Conservation (phyloP, 2,888 invertebrate genomes). For the Eremobia ochroleuca region DNA sequence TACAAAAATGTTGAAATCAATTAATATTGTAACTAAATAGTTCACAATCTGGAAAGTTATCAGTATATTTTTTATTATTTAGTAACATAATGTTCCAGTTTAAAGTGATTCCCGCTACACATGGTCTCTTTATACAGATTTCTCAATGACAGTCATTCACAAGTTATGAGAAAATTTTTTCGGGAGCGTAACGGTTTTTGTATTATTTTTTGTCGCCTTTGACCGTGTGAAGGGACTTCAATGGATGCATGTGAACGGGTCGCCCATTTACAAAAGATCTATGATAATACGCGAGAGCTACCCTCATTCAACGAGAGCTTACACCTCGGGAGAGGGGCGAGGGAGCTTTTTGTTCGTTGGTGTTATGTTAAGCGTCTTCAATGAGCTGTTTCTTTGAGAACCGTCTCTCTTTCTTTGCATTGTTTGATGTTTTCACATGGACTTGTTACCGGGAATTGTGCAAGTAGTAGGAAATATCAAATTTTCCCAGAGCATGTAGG, state of each 20-base stretch:
- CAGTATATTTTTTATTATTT: conserved; percentile 30
- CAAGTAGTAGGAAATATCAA: conserved; percentile 63
- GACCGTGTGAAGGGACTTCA: conserved; percentile 90
- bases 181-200: conserved; percentile 90
- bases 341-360: conserved; percentile 76
- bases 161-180: conserved; percentile 89
- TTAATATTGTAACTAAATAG: conserved; percentile 24
- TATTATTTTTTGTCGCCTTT: conserved; percentile 89
- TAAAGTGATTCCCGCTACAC: conserved; percentile 63
- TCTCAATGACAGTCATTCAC: conserved; percentile 89
- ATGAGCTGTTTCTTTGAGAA: conserved; percentile 86
- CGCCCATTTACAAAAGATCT: conserved; percentile 77
- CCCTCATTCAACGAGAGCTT: conserved; percentile 56
- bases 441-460: conserved; percentile 74
- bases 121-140: conserved; percentile 74
- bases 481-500: conserved; percentile 17
- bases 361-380: conserved; percentile 79
- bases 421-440: conserved; percentile 86
- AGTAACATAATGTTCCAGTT: conserved; percentile 48
- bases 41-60: conserved; percentile 20
- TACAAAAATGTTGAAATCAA: conserved; percentile 9
- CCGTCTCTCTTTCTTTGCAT: conserved; percentile 79
- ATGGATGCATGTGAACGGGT: conserved; percentile 86
- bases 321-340: conserved; percentile 64
- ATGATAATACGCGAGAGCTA: conserved; percentile 65